Base-by-base conservation (phyloP, 2,888 invertebrate genomes). In the Smittia sp. region DNA sequence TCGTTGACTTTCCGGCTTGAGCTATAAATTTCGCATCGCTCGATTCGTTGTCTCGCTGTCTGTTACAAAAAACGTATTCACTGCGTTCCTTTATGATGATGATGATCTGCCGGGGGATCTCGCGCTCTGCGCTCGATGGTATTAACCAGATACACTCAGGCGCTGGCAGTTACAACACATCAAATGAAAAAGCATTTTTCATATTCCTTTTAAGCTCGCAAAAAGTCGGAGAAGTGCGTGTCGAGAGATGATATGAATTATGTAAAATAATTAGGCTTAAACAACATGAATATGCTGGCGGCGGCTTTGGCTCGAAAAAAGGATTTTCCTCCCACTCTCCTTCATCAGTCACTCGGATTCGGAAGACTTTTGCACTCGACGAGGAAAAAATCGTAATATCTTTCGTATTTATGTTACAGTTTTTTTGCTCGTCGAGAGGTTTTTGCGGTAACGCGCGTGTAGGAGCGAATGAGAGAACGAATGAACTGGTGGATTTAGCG, bases 221-320 rank as follows among this genome's bases (percentile, higher is more conserved):
- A 39, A 39, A 66, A 66, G 38, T 15, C 20, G n/a, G 20, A 66
- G 27, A 32, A 32, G 32, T 32, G 32, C 32, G 32, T 32, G 32
- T 32, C 32, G 32, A 32, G 66, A 66, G 18, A 68, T 52, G 68
- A 32, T 52, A 68, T 68, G 68, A 68, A 68, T 68, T 46, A 68
- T 68, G 68, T 68, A 68, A 68, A 68, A 68, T 68, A 68, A 68
- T 68, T 68, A 68, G 68, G 68, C 68, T 68, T 68, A 68, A 68
- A 52, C 68, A 32, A 32, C 52, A 68, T 68, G 25, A 66, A 38
- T 66, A 38, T 39, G 20, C 13, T 66, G 20, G n/a, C 24, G 41
- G 24, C 52, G 68, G 66, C 7, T 18, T 13, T 13, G n/a, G 3
- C 52, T 18, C 52, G 52, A 46, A 15, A 7, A 18, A 46, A 24